Evolutionary conservation across 2,113 vertebrate genomes (phyloP), one percentile per base, ranked within the genome.

Genomic region (Brevimyrus niger): DNA sequence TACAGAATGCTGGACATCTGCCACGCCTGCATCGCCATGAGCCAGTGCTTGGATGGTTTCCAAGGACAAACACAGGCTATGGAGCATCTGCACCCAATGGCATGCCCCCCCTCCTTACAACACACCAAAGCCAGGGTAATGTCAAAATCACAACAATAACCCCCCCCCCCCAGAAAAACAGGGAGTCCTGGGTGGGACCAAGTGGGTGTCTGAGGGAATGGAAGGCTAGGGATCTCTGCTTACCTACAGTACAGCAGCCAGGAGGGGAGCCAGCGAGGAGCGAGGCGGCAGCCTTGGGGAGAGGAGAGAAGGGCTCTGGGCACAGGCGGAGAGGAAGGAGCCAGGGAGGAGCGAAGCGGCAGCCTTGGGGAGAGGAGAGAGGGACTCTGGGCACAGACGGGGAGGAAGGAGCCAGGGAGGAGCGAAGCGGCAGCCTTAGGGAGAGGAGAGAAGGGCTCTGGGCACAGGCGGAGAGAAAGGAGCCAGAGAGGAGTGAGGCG

Each of bases 31-130:
- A 15, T 27, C 88, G 89, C 85, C 76, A 83, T 0, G 92, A 94
- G 91, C 91, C 91, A 94, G 93, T 93, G 91, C 90, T 88, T 83
- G 92, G 92, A 90, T 84, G 13, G 47, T 90, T 90, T 90, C 89
- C 91, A 88, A 91, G 82, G 89, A 73, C 91, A 61, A 89, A 80
- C 3, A 8, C 0, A 47, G 90, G 0, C 86, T 84, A 3, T 46
- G 10, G 2, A 58, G 73, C 53, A 50, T 89, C 88, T 2, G 58
- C 2, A 2, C 21, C 13, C 9, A 38, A 46, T 80, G 83, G 42
- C 88, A 90, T 53, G 80, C 51, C 8, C 31, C 48, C 46, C 46
- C 46, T 2, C 47, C 51, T 23, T 0, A 6, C 1, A 44, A 15
- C 0, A 44, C 19, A 46, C 42, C 51, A 1, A 86, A 61, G 1